These are phyloP conservation scores for Dynastes tityus DNA, from an alignment of 2,888 invertebrate species.

Conservation along the genomic window DNA sequence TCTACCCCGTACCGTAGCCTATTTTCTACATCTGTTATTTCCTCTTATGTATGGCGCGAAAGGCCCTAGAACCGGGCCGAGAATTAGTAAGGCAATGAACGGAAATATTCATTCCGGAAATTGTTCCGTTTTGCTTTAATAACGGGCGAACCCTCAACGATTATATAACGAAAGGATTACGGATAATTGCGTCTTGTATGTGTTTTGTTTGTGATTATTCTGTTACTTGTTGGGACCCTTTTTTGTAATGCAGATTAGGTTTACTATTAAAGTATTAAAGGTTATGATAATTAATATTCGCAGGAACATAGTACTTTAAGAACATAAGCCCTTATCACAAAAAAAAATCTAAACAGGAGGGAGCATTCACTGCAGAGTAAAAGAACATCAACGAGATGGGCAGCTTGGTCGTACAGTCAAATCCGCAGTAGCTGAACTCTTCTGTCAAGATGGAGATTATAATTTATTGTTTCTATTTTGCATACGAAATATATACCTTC, in stretches of 20 bases:
- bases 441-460: too few species aligned
- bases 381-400: too few species aligned
- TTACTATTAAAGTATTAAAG: too few species aligned
- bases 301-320: too few species aligned
- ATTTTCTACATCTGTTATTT: slow-evolving; percentile 10
- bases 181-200: slow-evolving; percentile 4
- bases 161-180: slow-evolving; percentile 23
- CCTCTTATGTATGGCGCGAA: not conserved
- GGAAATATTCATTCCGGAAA: slow-evolving; percentile 25
- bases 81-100: slow-evolving; percentile 23
- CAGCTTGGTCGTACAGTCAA: too few species aligned
- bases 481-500: too few species aligned
- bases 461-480: too few species aligned
- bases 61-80: slow-evolving; percentile 4
- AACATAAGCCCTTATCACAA: too few species aligned
- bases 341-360: too few species aligned
- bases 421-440: too few species aligned
- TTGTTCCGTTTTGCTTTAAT: slow-evolving; percentile 21
- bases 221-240: not conserved
- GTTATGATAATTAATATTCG: too few species aligned
- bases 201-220: not conserved
- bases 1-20: not conserved
- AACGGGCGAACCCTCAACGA: not conserved
- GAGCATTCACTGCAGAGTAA: too few species aligned
- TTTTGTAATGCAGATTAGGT: not conserved